A percentile compares a stretch with the other conserved stretches of the same genome.
Conservation (phyloP, 2,888 invertebrate species). For the Phasia obesa region DNA sequence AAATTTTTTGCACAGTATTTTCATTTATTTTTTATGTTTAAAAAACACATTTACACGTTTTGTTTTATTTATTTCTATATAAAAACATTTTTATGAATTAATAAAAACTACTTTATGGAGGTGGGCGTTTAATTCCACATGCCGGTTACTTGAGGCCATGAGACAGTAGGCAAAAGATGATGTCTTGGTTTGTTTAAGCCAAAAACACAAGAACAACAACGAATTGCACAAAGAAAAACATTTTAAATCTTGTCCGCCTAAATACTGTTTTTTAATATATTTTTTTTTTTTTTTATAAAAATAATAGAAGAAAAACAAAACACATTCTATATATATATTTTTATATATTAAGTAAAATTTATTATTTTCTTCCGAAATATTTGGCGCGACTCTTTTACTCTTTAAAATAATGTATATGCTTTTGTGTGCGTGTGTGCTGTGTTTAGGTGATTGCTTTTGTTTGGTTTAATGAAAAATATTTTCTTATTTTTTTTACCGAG, state of each 20-base stretch:
- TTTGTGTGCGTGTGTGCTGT: neutral
- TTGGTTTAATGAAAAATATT: neutral
- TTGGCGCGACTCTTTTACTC: conserved; percentile 54
- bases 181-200: conserved; percentile 40
- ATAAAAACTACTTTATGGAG: conserved; percentile 42
- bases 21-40: neutral
- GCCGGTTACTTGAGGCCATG: conserved; percentile 62
- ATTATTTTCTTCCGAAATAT: conserved; percentile 22
- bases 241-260: conserved; percentile 65
- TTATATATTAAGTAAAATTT: conserved; percentile 4
- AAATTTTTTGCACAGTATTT: conserved; percentile 30
- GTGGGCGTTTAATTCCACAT: conserved; percentile 59
- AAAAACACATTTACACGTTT: conserved; percentile 28
- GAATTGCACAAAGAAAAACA: conserved; percentile 8
- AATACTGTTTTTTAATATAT: conserved; percentile 4
- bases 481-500: neutral
- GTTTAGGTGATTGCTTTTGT: neutral
- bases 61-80: conserved; percentile 22
- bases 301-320: conserved; percentile 19
- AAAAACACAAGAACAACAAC: conserved; percentile 4
- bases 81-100: conserved; percentile 10
- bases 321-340: conserved; percentile 10
- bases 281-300: conserved; percentile 17
- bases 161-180: conserved; percentile 47
- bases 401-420: too few relatives aligned